Evolutionary conservation across 1,140 invertebrate genomes (phyloP), one percentile per base, ranked within the genome.

Genomic region (Phymorhynchus buccinoides): DNA sequence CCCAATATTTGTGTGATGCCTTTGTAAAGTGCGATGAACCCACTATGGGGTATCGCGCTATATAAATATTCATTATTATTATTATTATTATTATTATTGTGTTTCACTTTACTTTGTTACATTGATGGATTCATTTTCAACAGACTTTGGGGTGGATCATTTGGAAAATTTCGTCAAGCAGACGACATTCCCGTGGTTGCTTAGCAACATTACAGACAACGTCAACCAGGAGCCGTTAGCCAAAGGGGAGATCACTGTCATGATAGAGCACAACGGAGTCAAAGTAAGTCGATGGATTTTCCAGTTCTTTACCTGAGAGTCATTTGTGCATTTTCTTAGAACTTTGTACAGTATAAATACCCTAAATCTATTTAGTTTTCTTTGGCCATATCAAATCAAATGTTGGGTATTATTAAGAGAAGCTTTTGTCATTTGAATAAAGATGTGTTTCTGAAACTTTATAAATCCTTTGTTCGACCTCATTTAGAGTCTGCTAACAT

Each of bases 161-260:
- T 94, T 98, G 0, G 95, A 96, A 2, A 95, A 96, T 71, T 95
- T 95, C 93, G 95, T 96, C 27, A 94, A 95, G 4, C 94, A 96
- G 88, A 96, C 96, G 44, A 95, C 95, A n/a, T 98, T 97, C 93
- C 96, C 97, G 1, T 98, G 97, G 97, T 93, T 98, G 1, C 97
- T 98, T 95, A 97, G 97, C 4, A 98, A 98, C 93, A 97, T 98
- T 6, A 95, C 96, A 71, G 97, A 98, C 93, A 97, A 97, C 89
- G 96, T 97, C 91, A 98, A 96, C 0, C 95, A 96, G 1, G 92
- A 95, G 73, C 96, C 97, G 0, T 92, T 98, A 41, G 97, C 96
- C 3, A 96, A 97, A 90, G 97, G 97, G 1, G 95, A 96, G 89
- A 95, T 96, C 73, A 96, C 96, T 1, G 95, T 97, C 90, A 96